A percentile compares a stretch with the other conserved stretches of the same genome.
Conservation (phyloP, 2,113 vertebrate species). For the Paramormyrops kingsleyae region DNA sequence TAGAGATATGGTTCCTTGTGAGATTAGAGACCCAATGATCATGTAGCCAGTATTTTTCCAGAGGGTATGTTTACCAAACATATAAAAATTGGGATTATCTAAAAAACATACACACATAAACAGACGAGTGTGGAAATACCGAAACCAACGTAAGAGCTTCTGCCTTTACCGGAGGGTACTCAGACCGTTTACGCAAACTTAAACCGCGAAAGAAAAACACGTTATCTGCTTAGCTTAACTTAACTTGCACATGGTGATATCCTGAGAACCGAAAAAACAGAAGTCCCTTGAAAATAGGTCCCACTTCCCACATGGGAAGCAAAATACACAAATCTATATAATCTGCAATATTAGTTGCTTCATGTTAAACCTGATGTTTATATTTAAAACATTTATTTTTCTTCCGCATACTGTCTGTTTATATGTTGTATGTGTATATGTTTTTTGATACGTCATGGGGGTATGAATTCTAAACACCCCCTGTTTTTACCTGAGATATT, state of each 20-base stretch:
- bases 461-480: background rate
- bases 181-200: too few species aligned
- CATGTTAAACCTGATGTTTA: background rate
- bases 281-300: too few species aligned
- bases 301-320: too few species aligned
- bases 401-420: background rate
- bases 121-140: too few species aligned
- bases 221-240: too few species aligned
- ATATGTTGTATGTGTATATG: background rate
- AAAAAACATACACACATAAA: background rate
- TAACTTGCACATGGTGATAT: too few species aligned
- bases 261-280: too few species aligned
- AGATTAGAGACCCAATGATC: background rate
- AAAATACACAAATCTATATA: too few species aligned
- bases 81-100: background rate
- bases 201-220: too few species aligned
- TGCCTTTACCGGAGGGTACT: too few species aligned
- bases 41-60: background rate
- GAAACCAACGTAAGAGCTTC: too few species aligned
- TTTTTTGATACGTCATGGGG: background rate
- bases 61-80: background rate
- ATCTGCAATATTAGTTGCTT: too few species aligned
- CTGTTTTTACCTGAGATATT: background rate
- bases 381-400: background rate
- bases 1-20: background rate